phyloP scores from a whole-genome alignment of 2,888 invertebrate genomes.

The Stratiomys singularior region DNA sequence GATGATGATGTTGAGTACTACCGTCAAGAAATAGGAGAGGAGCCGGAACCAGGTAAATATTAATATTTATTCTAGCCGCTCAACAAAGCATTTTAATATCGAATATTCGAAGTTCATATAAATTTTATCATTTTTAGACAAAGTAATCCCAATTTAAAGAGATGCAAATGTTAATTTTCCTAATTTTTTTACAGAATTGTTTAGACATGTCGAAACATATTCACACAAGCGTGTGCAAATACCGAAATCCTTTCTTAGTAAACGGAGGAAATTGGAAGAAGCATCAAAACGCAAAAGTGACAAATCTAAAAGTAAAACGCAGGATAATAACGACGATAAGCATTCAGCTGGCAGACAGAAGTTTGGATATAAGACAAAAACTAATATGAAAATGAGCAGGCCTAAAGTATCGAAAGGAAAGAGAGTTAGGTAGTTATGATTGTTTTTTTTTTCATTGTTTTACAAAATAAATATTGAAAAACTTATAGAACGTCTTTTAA shows the following conservation, averaged over 20 bases:
- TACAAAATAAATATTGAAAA: too few relatives aligned
- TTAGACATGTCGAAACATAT: slow-evolving; percentile 56
- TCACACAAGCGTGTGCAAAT: slow-evolving; percentile 58
- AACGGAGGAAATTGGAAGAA: slow-evolving; percentile 53
- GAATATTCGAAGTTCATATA: too few relatives aligned
- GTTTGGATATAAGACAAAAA: slow-evolving; percentile 17
- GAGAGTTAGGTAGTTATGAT: neutral
- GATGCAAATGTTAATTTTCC: neutral
- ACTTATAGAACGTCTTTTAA: too few relatives aligned
- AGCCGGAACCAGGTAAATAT: slow-evolving; percentile 80
- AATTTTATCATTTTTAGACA: too few relatives aligned
- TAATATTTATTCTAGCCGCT: neutral
- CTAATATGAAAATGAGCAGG: neutral
- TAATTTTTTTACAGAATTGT: slow-evolving; percentile 57
- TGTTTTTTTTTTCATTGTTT: too few relatives aligned
- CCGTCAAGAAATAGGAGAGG: slow-evolving; percentile 86
- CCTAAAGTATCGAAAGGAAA: slow-evolving; percentile 13
- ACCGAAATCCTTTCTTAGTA: slow-evolving; percentile 55
- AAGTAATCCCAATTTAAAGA: too few relatives aligned
- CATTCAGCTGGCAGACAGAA: neutral
- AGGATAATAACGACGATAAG: neutral
- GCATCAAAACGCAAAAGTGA: neutral
- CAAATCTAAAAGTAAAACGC: neutral
- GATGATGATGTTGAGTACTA: slow-evolving; percentile 87
- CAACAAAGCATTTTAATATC: too few relatives aligned